Evolutionary conservation across 2,113 vertebrate genomes (phyloP), one percentile per base, ranked within the genome.

Genomic region (Laticauda laticaudata): DNA sequence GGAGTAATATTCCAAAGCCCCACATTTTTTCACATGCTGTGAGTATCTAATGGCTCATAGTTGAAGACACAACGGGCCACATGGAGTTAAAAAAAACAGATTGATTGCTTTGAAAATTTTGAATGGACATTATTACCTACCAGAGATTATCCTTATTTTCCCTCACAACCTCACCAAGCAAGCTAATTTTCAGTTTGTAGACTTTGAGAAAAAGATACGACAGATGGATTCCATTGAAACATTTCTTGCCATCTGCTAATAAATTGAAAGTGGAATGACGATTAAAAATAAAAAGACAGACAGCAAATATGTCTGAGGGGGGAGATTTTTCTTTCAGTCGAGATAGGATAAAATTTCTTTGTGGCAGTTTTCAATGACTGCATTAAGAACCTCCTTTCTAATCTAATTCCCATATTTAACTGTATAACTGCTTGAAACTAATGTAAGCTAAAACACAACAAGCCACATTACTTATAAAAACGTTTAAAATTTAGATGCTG

Each of bases 181-280:
- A 86, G 59, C n/a, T 93, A 93, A 87, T 93, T 90, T 90, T 90
- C 57, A 90, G 23, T 90, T 93, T 93, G 89, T 87, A 90, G 81
- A n/a, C 57, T 64, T 64, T 87, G 45, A 61, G 55, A 90, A 90
- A 90, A 6, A 48, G 48, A 93, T 93, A 93, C n/a, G 81, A 89
- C 92, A 93, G 92, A 93, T 93, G 92, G 92, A 34, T 89, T 87
- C 81, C 18, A n/a, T 29, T 90, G 81, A 93, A 93, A 93, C 48
- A 64, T 86, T 90, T 90, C 81, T 90, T 93, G 81, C 92, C 92
- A 93, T 93, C 92, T 93, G 92, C 89, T 93, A 56, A 86, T 90
- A 93, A 93, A 86, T 56, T 93, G 92, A 86, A 87, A 86, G 92
- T 64, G 81, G 56, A 93, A 93, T 87, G 92, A 45, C 43, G 92